Base-by-base conservation (phyloP, 1,140 invertebrate genomes). In the Bilobella aurantiaca region DNA sequence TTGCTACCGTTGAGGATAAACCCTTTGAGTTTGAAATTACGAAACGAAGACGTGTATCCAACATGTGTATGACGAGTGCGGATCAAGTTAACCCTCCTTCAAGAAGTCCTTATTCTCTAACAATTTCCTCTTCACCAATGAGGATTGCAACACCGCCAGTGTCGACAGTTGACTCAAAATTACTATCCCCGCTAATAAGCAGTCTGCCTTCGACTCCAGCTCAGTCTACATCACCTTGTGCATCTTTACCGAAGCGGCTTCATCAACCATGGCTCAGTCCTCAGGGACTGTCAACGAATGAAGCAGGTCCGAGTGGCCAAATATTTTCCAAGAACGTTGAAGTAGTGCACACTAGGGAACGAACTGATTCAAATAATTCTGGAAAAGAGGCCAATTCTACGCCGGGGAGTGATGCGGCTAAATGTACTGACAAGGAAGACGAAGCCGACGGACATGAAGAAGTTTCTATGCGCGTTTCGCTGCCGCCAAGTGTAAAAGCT, bases 221-320 rank as follows among this genome's bases (percentile, higher is more conserved):
- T 1, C 56, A 64, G 2, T 63, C 69, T 63, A 65, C 69, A 18
- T 64, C 70, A 3, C 62, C 71, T 28, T 58, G 69, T 27, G 57
- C 67, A 58, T 28, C 29, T 18, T 74, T 73, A 8, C 67, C 73
- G 0, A n/a, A 0, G 61, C 3, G 31, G 16, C 53, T 72, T 1
- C 71, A 72, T 57, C 71, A 72, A 42, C 71, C 71, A 16, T 72
- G 71, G 71, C 59, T 72, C 1, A 72, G 71, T 58, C 68, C 71
- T 8, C 21, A 31, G 25, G 68, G 32, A 12, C 27, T 37, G 30
- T 53, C 58, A 3, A 57, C 46, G 25, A 42, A 62, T 12, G 27
- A 32, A 8, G 59, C 49, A n/a, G n/a, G n/a, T n/a, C n/a, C n/a
- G n/a, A n/a, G n/a, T n/a, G n/a, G n/a, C n/a, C n/a, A n/a, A n/a